Evolutionary conservation across 2,797 vertebrate genomes (phyloP).

Genomic region (Halcyon leucocephala): DNA sequence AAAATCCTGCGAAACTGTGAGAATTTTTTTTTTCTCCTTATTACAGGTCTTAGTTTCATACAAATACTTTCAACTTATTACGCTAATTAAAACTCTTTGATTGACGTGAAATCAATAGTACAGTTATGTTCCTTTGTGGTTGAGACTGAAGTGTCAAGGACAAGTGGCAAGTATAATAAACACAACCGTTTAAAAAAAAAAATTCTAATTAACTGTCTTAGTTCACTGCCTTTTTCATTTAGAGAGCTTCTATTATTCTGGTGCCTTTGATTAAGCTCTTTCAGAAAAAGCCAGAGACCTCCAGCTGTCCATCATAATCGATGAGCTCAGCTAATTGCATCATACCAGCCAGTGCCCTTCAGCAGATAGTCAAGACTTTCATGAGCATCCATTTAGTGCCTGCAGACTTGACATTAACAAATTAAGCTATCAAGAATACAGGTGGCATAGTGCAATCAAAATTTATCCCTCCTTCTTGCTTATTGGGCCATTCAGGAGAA

Average conservation of each 20-base stretch:
- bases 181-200: neutral
- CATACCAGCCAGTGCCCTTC: slow-evolving; percentile 13
- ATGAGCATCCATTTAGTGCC: neutral
- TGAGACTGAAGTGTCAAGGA: neutral
- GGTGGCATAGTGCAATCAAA: slow-evolving; percentile 8
- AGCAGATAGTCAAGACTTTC: slow-evolving; percentile 18
- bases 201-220: slow-evolving; percentile 24
- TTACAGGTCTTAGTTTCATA: neutral
- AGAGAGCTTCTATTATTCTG: slow-evolving; percentile 31
- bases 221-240: slow-evolving; percentile 13
- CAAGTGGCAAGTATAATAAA: slow-evolving; percentile 28
- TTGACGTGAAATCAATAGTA: neutral
- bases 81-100: slow-evolving; percentile 27
- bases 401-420: neutral
- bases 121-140: neutral
- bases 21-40: neutral
- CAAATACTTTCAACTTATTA: neutral
- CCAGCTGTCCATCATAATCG: slow-evolving; percentile 38
- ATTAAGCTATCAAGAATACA: slow-evolving; percentile 42
- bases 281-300: neutral
- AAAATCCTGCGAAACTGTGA: neutral
- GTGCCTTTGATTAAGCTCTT: slow-evolving; percentile 16
- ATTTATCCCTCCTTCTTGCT: slow-evolving; percentile 28
- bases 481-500: neutral
- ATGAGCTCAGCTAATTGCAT: slow-evolving; percentile 56